A percentile compares a stretch with the other conserved stretches of the same genome.
Evolutionary conservation across 2,113 vertebrate species (phyloP).

Genomic region (Mirza zaza): DNA sequence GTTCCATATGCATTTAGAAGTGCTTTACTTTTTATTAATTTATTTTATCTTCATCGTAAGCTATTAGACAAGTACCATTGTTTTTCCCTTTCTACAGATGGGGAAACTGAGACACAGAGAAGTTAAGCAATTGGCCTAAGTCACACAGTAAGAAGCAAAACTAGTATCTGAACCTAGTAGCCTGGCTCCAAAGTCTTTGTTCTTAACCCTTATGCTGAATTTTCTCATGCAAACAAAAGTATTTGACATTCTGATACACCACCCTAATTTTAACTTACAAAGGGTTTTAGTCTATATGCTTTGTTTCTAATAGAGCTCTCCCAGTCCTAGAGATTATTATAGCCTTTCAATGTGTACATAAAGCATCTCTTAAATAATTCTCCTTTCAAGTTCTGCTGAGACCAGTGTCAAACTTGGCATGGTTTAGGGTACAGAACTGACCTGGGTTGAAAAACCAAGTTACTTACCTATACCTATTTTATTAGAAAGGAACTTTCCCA

Average conservation of each 20-base stretch:
- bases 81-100: background rate
- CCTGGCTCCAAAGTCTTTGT: background rate
- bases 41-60: background rate
- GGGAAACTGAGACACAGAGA: background rate
- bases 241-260: background rate
- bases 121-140: background rate
- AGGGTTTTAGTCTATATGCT: background rate
- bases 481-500: background rate
- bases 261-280: background rate
- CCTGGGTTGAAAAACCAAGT: background rate
- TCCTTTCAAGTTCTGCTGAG: background rate
- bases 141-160: background rate
- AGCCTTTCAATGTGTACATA: background rate
- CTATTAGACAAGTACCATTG: background rate
- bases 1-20: background rate
- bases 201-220: background rate
- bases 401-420: background rate
- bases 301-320: background rate
- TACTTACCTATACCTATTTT: background rate
- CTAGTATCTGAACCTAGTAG: background rate
- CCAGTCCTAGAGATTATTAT: background rate
- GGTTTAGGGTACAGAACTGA: background rate
- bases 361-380: background rate
- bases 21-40: background rate
- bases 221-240: background rate